phyloP scores from a whole-genome alignment of 2,113 vertebrate species.

The Onychostruthus taczanowskii region DNA sequence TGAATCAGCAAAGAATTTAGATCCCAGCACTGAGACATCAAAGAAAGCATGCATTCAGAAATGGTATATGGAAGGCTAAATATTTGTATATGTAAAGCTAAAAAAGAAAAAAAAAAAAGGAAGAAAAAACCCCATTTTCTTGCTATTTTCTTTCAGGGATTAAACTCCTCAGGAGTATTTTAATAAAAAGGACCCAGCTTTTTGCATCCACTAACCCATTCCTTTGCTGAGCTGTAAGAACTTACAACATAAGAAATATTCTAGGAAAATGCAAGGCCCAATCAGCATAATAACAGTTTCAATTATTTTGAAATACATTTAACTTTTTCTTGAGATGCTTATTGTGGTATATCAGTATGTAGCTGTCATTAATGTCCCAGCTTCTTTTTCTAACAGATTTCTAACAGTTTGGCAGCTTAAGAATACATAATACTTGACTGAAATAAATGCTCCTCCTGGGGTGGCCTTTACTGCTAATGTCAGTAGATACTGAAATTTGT shows the following conservation, averaged over 20 bases:
- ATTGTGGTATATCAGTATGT: not conserved
- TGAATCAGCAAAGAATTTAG: conserved; percentile 42
- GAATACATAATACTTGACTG: not conserved
- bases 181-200: not conserved
- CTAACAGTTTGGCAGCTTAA: not conserved
- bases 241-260: not conserved
- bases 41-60: not conserved
- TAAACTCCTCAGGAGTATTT: not conserved
- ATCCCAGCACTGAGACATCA: conserved; percentile 1
- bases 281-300: not conserved
- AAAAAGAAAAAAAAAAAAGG: not conserved
- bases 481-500: not conserved
- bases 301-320: conserved; percentile 14
- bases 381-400: not conserved
- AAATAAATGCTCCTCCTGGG: not conserved
- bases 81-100: not conserved
- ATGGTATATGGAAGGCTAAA: not conserved
- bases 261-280: not conserved
- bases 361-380: not conserved
- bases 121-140: not conserved
- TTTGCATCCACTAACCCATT: not conserved
- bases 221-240: not conserved
- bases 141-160: not conserved
- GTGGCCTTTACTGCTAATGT: conserved; percentile 1
- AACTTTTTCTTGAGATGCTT: not conserved